phyloP scores from a whole-genome alignment of 1,140 invertebrate genomes.

The Lepidurus apus region DNA sequence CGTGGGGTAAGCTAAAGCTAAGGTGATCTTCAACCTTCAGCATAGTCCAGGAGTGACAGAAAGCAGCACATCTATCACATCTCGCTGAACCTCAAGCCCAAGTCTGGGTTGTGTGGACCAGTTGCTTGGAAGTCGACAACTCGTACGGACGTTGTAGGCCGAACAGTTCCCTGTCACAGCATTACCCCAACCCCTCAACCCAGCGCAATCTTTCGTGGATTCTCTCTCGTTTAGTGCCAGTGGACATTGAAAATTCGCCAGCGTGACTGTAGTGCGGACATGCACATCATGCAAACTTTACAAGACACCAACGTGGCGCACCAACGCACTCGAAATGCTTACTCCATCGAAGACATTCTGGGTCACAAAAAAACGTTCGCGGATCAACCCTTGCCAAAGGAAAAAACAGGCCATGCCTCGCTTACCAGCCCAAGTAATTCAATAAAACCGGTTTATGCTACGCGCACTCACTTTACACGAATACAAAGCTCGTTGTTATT shows the following conservation, averaged over 20 bases:
- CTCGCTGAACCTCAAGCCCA: neutral
- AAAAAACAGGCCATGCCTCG: neutral
- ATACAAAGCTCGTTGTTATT: neutral
- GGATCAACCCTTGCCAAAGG: neutral
- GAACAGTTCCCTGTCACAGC: neutral
- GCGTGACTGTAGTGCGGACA: neutral
- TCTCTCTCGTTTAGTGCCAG: neutral
- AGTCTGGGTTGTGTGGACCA: neutral
- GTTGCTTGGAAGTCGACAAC: neutral
- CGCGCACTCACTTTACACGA: neutral
- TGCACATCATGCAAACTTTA: neutral
- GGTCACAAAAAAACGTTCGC: neutral
- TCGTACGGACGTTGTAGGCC: conserved; percentile 1
- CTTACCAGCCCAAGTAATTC: neutral
- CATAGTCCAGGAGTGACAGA: conserved; percentile 14
- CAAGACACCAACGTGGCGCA: neutral
- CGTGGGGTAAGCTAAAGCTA: conserved; percentile 15
- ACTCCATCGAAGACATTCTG: neutral
- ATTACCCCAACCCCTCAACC: no score
- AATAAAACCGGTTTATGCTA: neutral
- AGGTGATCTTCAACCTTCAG: conserved; percentile 14
- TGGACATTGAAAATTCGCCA: neutral
- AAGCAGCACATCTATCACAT: conserved; percentile 19
- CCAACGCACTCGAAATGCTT: conserved; percentile 3
- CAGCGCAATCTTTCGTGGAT: no score